Conservation (phyloP, 2,888 invertebrate genomes). For the Tuta absoluta region DNA sequence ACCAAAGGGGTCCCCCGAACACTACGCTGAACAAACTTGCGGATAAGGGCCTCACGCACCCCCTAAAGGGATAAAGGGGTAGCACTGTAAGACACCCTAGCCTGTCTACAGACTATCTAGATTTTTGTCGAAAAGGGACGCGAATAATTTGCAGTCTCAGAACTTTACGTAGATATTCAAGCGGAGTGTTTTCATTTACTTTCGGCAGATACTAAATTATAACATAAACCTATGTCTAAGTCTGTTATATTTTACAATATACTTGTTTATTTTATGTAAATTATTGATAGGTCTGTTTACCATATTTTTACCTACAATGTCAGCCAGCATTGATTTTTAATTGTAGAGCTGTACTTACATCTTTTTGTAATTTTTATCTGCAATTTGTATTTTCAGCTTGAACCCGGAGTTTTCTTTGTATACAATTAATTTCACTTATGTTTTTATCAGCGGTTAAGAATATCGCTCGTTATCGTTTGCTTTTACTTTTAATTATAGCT, state of each 20-base stretch:
- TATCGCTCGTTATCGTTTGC: not conserved
- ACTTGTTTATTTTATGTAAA: too few species aligned
- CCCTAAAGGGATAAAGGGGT: conserved; percentile 71
- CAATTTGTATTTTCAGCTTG: too few species aligned
- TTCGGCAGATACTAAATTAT: not conserved
- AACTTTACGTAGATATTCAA: not conserved
- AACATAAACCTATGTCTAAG: not conserved
- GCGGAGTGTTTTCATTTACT: not conserved
- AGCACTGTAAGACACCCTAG: conserved; percentile 61
- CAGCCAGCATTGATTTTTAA: too few species aligned
- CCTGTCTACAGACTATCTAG: conserved; percentile 58
- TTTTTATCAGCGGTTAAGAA: not conserved
- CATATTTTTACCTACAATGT: too few species aligned
- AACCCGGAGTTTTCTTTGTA: too few species aligned
- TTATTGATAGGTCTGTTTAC: too few species aligned
- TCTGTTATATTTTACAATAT: too few species aligned
- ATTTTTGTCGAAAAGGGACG: conserved; percentile 68
- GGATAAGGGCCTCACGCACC: conserved; percentile 78
- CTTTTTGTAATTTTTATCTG: too few species aligned
- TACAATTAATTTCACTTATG: not conserved
- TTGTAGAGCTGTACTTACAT: too few species aligned
- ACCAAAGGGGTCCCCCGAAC: conserved; percentile 76
- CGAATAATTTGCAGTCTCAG: not conserved
- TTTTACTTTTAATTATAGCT: conserved; percentile 7
- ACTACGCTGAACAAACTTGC: conserved; percentile 80